These are phyloP conservation scores for Phragmatobia fuliginosa DNA, from an alignment of 2,888 invertebrate genomes.

Conservation along the genomic window DNA sequence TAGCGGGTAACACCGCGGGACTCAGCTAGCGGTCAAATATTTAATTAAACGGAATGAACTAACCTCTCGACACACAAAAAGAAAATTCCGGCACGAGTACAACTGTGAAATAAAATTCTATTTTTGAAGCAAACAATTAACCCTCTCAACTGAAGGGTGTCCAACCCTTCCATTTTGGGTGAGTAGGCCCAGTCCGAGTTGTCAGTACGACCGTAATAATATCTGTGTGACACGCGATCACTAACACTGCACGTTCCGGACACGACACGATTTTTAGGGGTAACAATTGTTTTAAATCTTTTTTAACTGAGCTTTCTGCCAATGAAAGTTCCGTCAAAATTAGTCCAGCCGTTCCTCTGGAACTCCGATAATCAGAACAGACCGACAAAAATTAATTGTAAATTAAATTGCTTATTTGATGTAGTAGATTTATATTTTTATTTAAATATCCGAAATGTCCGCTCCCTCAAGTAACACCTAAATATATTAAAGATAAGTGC, in stretches of 20 bases:
- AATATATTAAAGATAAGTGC: too few species aligned
- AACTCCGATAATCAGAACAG: too few species aligned
- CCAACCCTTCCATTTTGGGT: conserved; percentile 46
- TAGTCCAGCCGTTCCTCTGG: too few species aligned
- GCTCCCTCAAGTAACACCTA: too few species aligned
- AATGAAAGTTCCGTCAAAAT: too few species aligned
- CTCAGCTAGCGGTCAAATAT: too few species aligned
- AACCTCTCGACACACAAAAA: conserved; percentile 26
- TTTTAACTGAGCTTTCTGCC: too few species aligned
- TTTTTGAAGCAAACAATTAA: conserved; percentile 57
- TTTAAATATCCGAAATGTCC: too few species aligned
- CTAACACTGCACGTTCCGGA: conserved; percentile 17
- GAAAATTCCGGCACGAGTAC: conserved; percentile 25
- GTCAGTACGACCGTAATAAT: conserved; percentile 44
- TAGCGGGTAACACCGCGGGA: too few species aligned
- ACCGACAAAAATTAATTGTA: too few species aligned
- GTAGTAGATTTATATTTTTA: too few species aligned
- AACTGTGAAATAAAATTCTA: conserved; percentile 37
- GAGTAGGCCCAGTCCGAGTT: conserved; percentile 23
- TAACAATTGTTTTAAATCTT: background rate
- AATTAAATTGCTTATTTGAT: too few species aligned
- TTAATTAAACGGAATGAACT: conserved; percentile 15
- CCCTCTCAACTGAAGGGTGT: conserved; percentile 53
- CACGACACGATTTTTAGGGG: conserved; percentile 15
- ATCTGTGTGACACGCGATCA: conserved; percentile 35